Evolutionary conservation across 2,888 invertebrate genomes (phyloP).

Genomic region (Brassicogethes aeneus): DNA sequence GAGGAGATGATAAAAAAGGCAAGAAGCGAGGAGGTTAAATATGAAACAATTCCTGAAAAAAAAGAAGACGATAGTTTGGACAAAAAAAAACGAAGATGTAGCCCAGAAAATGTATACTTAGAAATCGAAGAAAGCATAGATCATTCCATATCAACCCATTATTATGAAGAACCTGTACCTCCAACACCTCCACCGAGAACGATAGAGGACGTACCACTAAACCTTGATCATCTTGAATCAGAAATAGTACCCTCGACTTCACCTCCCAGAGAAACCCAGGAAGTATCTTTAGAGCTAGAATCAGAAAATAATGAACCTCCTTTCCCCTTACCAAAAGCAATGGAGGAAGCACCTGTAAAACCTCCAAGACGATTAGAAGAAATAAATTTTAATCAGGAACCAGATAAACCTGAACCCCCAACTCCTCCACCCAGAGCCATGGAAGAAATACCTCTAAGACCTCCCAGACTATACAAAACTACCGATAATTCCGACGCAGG

Average conservation of each 20-base stretch:
- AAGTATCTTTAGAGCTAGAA: too few relatives aligned
- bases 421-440: slow-evolving; percentile 7
- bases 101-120: neutral
- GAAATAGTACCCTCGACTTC: neutral
- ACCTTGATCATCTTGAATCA: slow-evolving; percentile 28
- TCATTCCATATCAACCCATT: neutral
- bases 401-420: neutral
- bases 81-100: too few relatives aligned
- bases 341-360: slow-evolving; percentile 8
- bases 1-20: slow-evolving; percentile 52
- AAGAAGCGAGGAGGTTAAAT: slow-evolving; percentile 10
- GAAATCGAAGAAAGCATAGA: neutral
- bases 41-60: slow-evolving; percentile 8
- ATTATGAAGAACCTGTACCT: neutral
- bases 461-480: slow-evolving; percentile 29
- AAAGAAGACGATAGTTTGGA: slow-evolving; percentile 6
- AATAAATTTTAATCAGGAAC: too few relatives aligned
- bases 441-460: slow-evolving; percentile 43
- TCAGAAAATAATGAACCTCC: too few relatives aligned
- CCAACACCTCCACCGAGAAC: slow-evolving; percentile 1
- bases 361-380: too few relatives aligned
- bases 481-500: slow-evolving; percentile 8
- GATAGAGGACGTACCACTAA: slow-evolving; percentile 41
- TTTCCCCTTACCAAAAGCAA: too few relatives aligned
- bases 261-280: too few relatives aligned